Percentiles rank a stretch among this genome's conserved stretches.
Conservation (phyloP, 2,113 vertebrate species). For the Phocoena phocoena region DNA sequence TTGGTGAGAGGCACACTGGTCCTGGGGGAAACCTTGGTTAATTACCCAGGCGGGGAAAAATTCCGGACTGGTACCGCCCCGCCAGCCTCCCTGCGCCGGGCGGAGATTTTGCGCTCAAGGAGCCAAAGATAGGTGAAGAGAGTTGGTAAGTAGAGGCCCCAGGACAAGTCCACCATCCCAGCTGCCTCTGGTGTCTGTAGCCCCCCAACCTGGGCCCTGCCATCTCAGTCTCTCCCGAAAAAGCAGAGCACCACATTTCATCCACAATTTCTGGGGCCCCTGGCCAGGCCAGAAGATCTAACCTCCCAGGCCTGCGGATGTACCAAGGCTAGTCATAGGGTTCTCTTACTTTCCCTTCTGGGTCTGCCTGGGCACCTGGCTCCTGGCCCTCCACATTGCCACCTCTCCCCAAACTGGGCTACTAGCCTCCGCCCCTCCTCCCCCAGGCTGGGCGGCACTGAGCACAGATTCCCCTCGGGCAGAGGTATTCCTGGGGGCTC, state of each 20-base stretch:
- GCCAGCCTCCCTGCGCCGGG: neutral
- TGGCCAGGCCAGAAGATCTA: neutral
- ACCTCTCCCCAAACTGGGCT: neutral
- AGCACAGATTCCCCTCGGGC: neutral
- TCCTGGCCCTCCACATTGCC: neutral
- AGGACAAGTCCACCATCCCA: neutral
- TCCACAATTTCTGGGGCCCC: neutral
- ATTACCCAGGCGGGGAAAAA: slow-evolving; percentile 39
- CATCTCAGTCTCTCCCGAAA: neutral
- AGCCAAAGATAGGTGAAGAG: neutral
- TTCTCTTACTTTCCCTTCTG: neutral
- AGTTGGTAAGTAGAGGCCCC: neutral
- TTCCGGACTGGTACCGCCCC: neutral
- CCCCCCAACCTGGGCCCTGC: neutral
- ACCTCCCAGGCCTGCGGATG: rapidly evolving
- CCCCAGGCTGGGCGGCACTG: too few relatives aligned
- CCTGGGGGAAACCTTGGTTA: slow-evolving; percentile 29
- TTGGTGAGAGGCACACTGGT: neutral
- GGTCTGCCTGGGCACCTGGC: neutral
- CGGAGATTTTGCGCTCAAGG: neutral
- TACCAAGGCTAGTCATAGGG: neutral
- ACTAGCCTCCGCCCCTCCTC: too few relatives aligned
- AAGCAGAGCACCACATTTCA: neutral
- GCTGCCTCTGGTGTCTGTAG: neutral
- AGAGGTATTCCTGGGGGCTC: too few relatives aligned